Conservation (phyloP, 2,888 invertebrate genomes). For the Cerastoderma edule region DNA sequence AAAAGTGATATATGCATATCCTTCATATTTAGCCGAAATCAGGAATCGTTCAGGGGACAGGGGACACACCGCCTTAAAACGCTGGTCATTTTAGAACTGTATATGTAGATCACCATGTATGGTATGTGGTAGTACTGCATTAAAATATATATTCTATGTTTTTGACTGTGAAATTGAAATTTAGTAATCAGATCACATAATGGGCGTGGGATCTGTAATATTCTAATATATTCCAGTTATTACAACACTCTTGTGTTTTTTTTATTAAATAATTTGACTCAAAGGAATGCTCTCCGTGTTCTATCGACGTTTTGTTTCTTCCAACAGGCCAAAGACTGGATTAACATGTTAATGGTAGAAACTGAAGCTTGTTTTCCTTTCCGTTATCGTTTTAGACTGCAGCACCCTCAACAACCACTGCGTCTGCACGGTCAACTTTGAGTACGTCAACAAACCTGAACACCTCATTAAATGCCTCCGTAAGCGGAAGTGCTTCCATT, state of each 20-base stretch:
- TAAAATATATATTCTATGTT: no score
- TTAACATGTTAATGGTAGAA: not conserved
- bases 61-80: no score
- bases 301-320: not conserved
- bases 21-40: no score
- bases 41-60: no score
- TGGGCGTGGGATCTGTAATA: no score
- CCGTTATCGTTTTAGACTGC: slow-evolving; percentile 61
- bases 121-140: no score
- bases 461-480: slow-evolving; percentile 51
- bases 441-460: slow-evolving; percentile 58
- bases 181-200: no score
- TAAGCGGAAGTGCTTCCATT: slow-evolving; percentile 57
- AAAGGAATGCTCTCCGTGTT: not conserved
- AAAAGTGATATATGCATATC: no score
- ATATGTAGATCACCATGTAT: no score
- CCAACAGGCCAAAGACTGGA: not conserved
- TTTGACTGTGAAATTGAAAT: no score
- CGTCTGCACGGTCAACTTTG: slow-evolving; percentile 57
- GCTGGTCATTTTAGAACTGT: no score
- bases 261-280: not conserved
- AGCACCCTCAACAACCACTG: slow-evolving; percentile 56
- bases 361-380: not conserved
- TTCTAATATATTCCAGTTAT: not conserved
- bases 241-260: not conserved